These are phyloP conservation scores for Otus sunia DNA, from an alignment of 2,113 vertebrate genomes.

Conservation along the genomic window DNA sequence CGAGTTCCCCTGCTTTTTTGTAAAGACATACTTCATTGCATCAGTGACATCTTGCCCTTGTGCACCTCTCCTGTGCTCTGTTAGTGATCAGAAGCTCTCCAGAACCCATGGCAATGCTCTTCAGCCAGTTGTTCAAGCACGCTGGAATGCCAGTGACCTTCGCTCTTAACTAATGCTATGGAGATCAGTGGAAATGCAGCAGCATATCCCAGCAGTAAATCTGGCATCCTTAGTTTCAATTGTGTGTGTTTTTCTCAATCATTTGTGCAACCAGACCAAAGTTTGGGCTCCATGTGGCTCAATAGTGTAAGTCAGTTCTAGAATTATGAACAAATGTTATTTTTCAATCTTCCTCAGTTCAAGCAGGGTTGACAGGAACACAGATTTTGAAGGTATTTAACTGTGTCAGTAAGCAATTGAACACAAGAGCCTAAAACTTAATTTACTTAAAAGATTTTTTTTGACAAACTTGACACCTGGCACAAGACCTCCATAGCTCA, in stretches of 20 bases:
- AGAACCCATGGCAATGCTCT: neutral
- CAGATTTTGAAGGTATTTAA: neutral
- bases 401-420: neutral
- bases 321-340: neutral
- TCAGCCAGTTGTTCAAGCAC: neutral
- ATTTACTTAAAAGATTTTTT: neutral
- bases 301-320: neutral
- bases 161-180: neutral
- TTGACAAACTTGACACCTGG: neutral
- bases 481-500: neutral
- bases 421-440: neutral
- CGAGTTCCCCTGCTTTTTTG: neutral
- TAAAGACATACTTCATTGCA: neutral
- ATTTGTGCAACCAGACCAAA: neutral
- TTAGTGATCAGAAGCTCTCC: neutral
- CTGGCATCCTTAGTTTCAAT: slow-evolving; percentile 15
- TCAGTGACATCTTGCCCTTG: neutral
- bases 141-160: neutral
- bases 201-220: slow-evolving; percentile 30
- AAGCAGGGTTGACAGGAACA: neutral
- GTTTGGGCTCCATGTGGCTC: neutral
- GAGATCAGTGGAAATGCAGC: slow-evolving; percentile 20
- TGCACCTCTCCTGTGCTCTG: neutral
- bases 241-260: neutral
- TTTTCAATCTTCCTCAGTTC: neutral